Conservation (phyloP, 2,113 vertebrate species). For the Otolemur garnettii region DNA sequence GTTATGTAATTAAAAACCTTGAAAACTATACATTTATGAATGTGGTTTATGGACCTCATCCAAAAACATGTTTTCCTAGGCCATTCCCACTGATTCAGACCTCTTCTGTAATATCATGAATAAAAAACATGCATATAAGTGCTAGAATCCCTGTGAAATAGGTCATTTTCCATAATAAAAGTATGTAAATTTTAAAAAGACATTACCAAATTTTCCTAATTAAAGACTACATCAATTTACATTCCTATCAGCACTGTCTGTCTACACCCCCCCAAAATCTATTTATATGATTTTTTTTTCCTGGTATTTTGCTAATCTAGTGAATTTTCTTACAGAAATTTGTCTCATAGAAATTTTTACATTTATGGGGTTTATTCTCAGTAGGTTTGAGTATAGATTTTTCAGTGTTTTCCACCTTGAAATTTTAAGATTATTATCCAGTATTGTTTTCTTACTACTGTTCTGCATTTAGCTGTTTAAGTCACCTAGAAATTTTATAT, state of each 20-base stretch:
- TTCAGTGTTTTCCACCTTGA: background rate
- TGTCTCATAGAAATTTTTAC: background rate
- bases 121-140: background rate
- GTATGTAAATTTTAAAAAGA: background rate
- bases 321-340: background rate
- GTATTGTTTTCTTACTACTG: background rate
- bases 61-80: background rate
- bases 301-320: background rate
- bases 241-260: background rate
- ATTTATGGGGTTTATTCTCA: background rate
- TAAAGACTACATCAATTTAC: background rate
- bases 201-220: background rate
- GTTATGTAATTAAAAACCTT: slow-evolving; percentile 37
- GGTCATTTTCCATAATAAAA: slow-evolving; percentile 16
- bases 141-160: background rate
- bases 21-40: slow-evolving; percentile 35
- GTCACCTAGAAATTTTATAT: background rate
- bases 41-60: background rate
- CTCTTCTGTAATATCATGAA: background rate
- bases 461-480: background rate
- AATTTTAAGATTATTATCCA: background rate
- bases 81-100: background rate
- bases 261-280: too few relatives aligned
- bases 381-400: slow-evolving; percentile 7
- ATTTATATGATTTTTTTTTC: background rate